Conservation (phyloP, 1,140 invertebrate species). For the Drosophila triauraria region DNA sequence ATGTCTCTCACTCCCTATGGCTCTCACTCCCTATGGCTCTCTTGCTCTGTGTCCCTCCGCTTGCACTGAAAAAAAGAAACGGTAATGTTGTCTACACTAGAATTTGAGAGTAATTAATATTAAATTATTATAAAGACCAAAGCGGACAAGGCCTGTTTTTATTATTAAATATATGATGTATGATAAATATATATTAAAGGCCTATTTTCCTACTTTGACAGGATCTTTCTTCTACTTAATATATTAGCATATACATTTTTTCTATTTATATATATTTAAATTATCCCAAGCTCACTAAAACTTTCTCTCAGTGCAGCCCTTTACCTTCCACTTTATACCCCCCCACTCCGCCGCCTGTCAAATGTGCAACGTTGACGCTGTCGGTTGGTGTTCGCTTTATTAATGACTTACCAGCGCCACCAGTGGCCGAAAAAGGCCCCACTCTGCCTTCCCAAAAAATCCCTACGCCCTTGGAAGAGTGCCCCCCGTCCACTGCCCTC, state of each 20-base stretch:
- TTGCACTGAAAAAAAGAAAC: neutral
- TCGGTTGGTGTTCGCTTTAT: slow-evolving; percentile 82
- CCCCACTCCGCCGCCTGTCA: slow-evolving; percentile 19
- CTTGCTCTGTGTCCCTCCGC: neutral
- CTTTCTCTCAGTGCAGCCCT: slow-evolving; percentile 2
- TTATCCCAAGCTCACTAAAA: neutral
- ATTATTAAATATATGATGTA: too few species aligned
- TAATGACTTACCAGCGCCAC: slow-evolving; percentile 76
- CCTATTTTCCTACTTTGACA: too few species aligned
- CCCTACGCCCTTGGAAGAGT: slow-evolving; percentile 1
- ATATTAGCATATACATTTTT: too few species aligned
- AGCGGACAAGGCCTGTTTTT: too few species aligned
- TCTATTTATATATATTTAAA: too few species aligned
- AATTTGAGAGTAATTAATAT: too few species aligned
- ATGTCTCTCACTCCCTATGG: too few species aligned
- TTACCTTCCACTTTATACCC: neutral
- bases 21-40: too few species aligned
- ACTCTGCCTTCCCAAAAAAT: neutral
- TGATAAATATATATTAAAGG: too few species aligned
- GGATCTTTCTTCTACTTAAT: too few species aligned
- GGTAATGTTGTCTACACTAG: too few species aligned
- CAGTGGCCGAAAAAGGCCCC: slow-evolving; percentile 42
- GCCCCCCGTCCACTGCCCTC: neutral
- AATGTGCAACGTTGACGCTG: slow-evolving; percentile 45
- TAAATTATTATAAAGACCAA: too few species aligned